Conservation (phyloP, 2,888 invertebrate genomes). For the Amblyteles armatorius region DNA sequence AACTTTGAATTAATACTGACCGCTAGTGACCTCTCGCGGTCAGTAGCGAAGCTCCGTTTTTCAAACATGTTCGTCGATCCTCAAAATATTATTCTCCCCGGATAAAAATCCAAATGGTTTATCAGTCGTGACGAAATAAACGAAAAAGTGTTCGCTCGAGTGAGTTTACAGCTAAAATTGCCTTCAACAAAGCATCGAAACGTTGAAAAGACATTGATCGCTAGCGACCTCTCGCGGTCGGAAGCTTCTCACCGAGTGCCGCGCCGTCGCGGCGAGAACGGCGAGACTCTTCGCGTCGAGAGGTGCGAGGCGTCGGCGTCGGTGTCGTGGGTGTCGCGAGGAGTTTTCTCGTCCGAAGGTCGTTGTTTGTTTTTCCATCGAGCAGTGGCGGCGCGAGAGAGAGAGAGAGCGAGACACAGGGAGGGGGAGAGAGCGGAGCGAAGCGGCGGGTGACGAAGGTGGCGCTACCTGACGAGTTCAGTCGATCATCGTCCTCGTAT, state of each 20-base stretch:
- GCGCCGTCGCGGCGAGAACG: not conserved
- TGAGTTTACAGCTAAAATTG: not conserved
- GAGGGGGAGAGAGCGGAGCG: slow-evolving; percentile 28
- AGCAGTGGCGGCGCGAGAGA: not conserved
- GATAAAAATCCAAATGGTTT: no score
- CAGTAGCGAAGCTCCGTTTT: not conserved
- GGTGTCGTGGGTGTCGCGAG: slow-evolving; percentile 63
- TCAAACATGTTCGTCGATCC: no score
- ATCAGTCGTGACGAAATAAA: no score
- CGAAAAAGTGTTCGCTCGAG: no score
- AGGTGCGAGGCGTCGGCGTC: slow-evolving; percentile 61
- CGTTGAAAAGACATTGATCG: no score
- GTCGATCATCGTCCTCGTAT: slow-evolving; percentile 70
- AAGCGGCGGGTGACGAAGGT: slow-evolving; percentile 62
- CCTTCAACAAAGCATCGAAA: not conserved
- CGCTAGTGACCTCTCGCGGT: not conserved
- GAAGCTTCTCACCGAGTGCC: no score
- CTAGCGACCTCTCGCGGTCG: not conserved
- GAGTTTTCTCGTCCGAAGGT: slow-evolving; percentile 48
- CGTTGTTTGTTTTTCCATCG: slow-evolving; percentile 9
- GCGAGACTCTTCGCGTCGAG: not conserved
- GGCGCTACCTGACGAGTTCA: slow-evolving; percentile 72
- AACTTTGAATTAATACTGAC: not conserved
- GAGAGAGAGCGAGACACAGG: not conserved
- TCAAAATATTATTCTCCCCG: no score